Conservation (phyloP, 2,113 vertebrate genomes). For the Aphelocoma coerulescens region DNA sequence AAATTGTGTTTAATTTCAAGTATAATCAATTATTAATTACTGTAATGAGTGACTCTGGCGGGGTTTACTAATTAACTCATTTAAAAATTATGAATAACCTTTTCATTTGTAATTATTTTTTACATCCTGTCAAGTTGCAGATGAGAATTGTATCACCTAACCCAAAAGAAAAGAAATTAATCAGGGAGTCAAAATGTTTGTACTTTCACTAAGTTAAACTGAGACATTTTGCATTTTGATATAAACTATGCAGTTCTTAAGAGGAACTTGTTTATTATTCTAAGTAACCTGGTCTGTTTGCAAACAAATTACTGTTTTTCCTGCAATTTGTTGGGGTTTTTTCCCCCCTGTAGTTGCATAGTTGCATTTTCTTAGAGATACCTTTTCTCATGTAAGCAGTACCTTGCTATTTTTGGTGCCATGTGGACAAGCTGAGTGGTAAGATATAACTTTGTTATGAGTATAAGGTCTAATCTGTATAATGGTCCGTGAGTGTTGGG, state of each 20-base stretch:
- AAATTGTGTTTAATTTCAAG: constrained; percentile 98
- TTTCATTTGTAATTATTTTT: constrained; percentile 84
- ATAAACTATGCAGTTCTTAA: background rate
- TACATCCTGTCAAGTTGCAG: constrained; percentile 72
- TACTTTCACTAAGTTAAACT: background rate
- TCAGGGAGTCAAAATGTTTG: background rate
- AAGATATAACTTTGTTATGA: background rate
- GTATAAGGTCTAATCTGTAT: background rate
- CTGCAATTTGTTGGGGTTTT: background rate
- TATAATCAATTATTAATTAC: constrained; percentile 98
- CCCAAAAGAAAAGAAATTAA: background rate
- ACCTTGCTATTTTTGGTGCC: background rate
- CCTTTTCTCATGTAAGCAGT: background rate
- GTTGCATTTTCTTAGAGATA: background rate
- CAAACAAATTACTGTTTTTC: background rate
- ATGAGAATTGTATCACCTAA: constrained; percentile 63
- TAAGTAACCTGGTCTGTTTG: background rate
- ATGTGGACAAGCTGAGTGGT: background rate
- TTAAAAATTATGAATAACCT: constrained; percentile 95
- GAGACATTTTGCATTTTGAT: background rate
- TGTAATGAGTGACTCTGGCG: constrained; percentile 89
- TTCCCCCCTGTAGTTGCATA: background rate
- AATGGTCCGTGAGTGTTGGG: background rate
- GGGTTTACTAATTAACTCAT: constrained; percentile 97
- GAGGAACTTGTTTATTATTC: background rate